Evolutionary conservation across 2,113 vertebrate genomes (phyloP), one percentile per base, ranked within the genome.

Genomic region (Festucalex cinctus): DNA sequence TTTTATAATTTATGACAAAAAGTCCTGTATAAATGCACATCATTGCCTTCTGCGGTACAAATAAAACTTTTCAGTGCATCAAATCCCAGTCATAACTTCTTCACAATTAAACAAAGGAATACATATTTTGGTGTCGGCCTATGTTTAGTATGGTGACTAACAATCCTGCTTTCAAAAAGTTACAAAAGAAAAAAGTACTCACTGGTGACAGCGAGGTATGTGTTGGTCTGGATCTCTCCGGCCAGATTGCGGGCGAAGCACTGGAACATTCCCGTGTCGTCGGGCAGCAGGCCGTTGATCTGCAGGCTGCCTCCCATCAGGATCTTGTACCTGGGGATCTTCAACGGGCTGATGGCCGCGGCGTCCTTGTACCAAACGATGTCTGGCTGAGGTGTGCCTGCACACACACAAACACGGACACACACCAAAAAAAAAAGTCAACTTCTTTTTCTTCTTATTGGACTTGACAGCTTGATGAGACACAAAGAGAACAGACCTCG

Each of bases 141-240:
- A 32, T 32, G 28, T 32, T 32, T 2, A 32, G 28, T 32, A 32
- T 32, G 28, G 28, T 32, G 28, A 32, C 28, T 32, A 2, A 32
- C 28, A 32, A 32, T 41, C 39, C 9, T 41, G 12, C 9, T 9
- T 9, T 9, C 37, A 8, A 14, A 65, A 62, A 73, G 48, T 57
- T 71, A 71, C 60, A 70, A 59, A 51, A 46, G 41, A 71, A 70
- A 73, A 44, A 46, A 44, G 57, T 53, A 86, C 91, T 22, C 92
- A 98, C 97, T 98, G 75, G 97, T 99, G 84, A 98, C 97, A 0
- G 96, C 95, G 56, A 99, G 92, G 91, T 98, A 98, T 63, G 96
- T 98, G 90, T 96, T 96, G 73, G 96, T 95, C 86, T 98, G 97
- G 75, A 94, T 94, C 88, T 98, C 96, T 17, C 97, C 97, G 0